Evolutionary conservation across 2,888 invertebrate species (phyloP), one percentile per base, ranked within the genome.

Genomic region (Ctenicera cuprea): DNA sequence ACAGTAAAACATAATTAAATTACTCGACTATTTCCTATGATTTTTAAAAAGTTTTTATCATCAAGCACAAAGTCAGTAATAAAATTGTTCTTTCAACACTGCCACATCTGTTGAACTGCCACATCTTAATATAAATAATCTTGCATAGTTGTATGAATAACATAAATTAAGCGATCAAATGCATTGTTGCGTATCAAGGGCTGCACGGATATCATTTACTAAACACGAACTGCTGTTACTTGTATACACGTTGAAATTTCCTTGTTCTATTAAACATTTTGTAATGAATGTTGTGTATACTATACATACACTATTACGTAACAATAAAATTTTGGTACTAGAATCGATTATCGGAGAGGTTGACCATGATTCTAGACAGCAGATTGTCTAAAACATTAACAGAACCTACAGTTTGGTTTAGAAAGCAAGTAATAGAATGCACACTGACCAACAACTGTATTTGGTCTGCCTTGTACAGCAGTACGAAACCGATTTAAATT

Each of bases 81-180:
- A 59, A 71, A 74, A 67, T 63, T 65, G 59, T 64, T 67, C 43
- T 77, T 67, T 74, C 68, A 73, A 78, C 86, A 87, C 87, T 87
- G 87, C 87, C 87, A 86, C 86, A 82, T 82, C 83, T 79, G 83
- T 85, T 83, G 85, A 84, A 74, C 59, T 59, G 59, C 59, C 59
- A 59, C 59, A 38, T 59, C 86, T 86, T 86, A n/a, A 86, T 86
- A 86, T 71, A 43, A 43, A 62, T 57, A 59, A 38, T 59, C 59
- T 59, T 59, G 62, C 16, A 22, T 63, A 63, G 62, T 63, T 63
- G 59, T 59, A 59, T 38, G 59, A 59, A 38, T 59, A 59, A 59
- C 59, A 38, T 59, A 59, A 59, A 59, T 38, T 59, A 54, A 54
- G 30, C 12, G 26, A 52, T 26, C 52, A 52, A 52, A 26, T 26